These are phyloP conservation scores for Perccottus glenii DNA, from an alignment of 2,113 vertebrate genomes.

Conservation along the genomic window DNA sequence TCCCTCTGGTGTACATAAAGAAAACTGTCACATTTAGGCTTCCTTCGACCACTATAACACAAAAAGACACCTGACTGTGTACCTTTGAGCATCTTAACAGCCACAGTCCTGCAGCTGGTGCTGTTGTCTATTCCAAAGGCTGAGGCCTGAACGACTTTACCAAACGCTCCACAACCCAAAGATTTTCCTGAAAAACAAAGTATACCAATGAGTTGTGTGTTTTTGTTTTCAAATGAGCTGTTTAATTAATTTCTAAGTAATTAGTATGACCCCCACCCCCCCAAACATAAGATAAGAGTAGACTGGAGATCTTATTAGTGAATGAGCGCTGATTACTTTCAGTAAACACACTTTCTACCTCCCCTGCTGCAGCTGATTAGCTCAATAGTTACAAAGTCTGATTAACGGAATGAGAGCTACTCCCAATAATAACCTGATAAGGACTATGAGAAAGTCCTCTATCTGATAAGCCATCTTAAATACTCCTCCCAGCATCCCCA, in stretches of 20 bases:
- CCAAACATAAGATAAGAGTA: slow-evolving; percentile 42
- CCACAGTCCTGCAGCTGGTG: slow-evolving; percentile 87
- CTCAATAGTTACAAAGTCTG: slow-evolving; percentile 55
- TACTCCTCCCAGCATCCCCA: slow-evolving; percentile 6
- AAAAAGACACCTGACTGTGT: slow-evolving; percentile 1
- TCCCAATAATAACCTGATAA: slow-evolving; percentile 73
- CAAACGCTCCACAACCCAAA: slow-evolving; percentile 91
- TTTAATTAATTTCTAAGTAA: slow-evolving; percentile 55
- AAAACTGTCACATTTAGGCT: background rate
- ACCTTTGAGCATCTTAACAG: slow-evolving; percentile 99
- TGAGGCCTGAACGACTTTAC: slow-evolving; percentile 92
- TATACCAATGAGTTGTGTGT: slow-evolving; percentile 25
- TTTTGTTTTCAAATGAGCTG: slow-evolving; percentile 36
- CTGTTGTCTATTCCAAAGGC: slow-evolving; percentile 89
- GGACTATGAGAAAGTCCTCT: slow-evolving; percentile 69
- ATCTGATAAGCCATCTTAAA: slow-evolving; percentile 50
- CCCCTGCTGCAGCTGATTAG: slow-evolving; percentile 57
- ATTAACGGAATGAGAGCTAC: slow-evolving; percentile 66
- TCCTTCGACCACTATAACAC: background rate
- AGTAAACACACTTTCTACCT: slow-evolving; percentile 57
- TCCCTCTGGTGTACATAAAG: slow-evolving; percentile 84
- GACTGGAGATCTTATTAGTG: slow-evolving; percentile 29
- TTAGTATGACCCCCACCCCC: slow-evolving; percentile 30
- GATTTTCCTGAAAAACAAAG: slow-evolving; percentile 82
- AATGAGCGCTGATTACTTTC: slow-evolving; percentile 62